phyloP scores from a whole-genome alignment of 2,797 vertebrate genomes.

The Lithobates pipiens region DNA sequence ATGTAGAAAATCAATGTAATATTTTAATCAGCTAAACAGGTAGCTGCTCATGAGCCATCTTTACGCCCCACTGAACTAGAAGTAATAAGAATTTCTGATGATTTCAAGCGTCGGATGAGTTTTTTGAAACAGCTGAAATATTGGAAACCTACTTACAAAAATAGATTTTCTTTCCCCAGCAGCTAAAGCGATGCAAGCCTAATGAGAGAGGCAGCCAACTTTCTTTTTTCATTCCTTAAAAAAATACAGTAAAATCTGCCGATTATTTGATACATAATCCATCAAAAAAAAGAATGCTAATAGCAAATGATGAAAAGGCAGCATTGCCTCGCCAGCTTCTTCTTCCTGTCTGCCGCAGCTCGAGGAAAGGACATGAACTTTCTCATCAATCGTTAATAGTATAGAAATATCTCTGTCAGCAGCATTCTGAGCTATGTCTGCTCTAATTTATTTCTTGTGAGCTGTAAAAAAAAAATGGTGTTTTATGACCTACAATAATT shows the following conservation, averaged over 20 bases:
- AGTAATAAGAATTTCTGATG: too few relatives aligned
- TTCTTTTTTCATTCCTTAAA: neutral
- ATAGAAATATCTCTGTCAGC: conserved; percentile 12
- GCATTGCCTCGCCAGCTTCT: neutral
- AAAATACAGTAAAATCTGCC: neutral
- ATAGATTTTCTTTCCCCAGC: conserved; percentile 4
- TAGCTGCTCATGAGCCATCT: too few relatives aligned
- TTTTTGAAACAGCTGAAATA: conserved; percentile 1
- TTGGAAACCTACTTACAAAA: neutral
- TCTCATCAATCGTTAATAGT: conserved; percentile 26
- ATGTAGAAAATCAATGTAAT: too few relatives aligned
- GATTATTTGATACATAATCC: conserved; percentile 15
- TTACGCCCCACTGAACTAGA: too few relatives aligned
- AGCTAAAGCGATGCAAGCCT: neutral
- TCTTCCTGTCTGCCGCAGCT: neutral
- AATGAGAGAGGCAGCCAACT: neutral
- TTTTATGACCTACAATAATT: conserved; percentile 21
- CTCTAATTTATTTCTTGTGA: conserved; percentile 13
- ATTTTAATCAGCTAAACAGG: too few relatives aligned
- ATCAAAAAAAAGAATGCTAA: conserved; percentile 1
- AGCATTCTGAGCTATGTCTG: neutral
- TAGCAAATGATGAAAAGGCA: conserved; percentile 1
- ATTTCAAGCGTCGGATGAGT: too few relatives aligned
- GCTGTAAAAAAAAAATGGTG: conserved; percentile 16
- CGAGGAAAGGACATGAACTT: conserved; percentile 29